These are phyloP conservation scores for Euleptes europaea DNA, from an alignment of 2,113 vertebrate species.

Conservation along the genomic window DNA sequence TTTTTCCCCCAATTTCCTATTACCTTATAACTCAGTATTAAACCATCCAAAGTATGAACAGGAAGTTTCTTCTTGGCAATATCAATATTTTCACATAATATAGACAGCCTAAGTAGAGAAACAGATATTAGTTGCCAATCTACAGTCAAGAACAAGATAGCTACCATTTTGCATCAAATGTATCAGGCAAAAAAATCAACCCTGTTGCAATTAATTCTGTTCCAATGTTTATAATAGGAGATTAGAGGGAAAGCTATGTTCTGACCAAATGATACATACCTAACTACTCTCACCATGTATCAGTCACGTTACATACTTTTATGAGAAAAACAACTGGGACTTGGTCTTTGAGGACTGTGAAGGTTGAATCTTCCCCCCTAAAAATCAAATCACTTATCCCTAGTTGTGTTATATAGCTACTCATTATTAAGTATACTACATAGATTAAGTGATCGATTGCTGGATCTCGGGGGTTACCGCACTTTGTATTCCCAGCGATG, in stretches of 20 bases:
- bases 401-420: neutral
- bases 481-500: too few relatives aligned
- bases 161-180: neutral
- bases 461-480: too few relatives aligned
- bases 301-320: neutral
- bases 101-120: conserved; percentile 82
- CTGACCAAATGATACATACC: neutral
- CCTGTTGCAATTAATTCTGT: neutral
- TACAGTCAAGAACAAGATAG: neutral
- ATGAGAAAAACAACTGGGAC: neutral
- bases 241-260: neutral
- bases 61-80: conserved; percentile 92
- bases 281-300: neutral
- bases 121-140: neutral
- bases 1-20: neutral
- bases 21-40: conserved; percentile 95
- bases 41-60: conserved; percentile 91
- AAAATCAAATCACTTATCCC: neutral
- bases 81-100: conserved; percentile 90
- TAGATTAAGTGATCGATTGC: neutral
- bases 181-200: neutral
- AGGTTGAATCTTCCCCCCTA: neutral
- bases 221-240: neutral
- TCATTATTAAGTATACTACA: neutral
- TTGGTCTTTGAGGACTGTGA: neutral